Evolutionary conservation across 2,888 invertebrate genomes (phyloP), one percentile per base, ranked within the genome.

Genomic region (Steromphala cineraria): DNA sequence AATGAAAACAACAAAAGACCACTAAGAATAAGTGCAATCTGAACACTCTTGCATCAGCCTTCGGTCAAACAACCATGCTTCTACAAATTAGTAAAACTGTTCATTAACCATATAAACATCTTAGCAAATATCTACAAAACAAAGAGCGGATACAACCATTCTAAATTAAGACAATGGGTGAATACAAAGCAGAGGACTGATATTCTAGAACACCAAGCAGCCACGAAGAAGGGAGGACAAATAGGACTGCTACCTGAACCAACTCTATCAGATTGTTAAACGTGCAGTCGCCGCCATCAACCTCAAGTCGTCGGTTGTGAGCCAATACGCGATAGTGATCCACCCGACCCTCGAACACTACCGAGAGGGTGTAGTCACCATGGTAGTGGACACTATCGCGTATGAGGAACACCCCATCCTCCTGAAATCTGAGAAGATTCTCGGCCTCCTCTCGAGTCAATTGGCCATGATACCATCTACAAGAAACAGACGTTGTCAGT

Each of bases 381-480:
- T 84, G 84, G 94, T 98, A 99, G 95, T 99, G 99, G 81, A 98
- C 99, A 88, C 98, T 99, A 94, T 99, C 99, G 87, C 99, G 96
- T 86, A 99, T 98, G 87, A 99, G 96, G 95, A 99, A 99, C 86
- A 98, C 95, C 79, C 99, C 99, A 94, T 92, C 90, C 55, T 87
- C 87, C 67, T 85, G 83, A 1, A 96, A 96, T 87, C 95, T 95
- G 83, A 99, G 95, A 87, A 99, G 95, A 90, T 96, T 96, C 94
- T 98, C 99, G 0, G 99, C 98, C 90, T 97, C 96, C 94, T 99
- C 98, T 83, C 99, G 95, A 13, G 97, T 96, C 93, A 99, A 98
- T 93, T 98, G 98, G 84, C 99, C 98, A 94, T 99, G 98, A 94
- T 98, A 98, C 98, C 98, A 99, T 90, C 98, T 98, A 84, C n/a